Base-by-base conservation (phyloP, 2,113 vertebrate genomes). In the Andinoacara biseriatus region DNA sequence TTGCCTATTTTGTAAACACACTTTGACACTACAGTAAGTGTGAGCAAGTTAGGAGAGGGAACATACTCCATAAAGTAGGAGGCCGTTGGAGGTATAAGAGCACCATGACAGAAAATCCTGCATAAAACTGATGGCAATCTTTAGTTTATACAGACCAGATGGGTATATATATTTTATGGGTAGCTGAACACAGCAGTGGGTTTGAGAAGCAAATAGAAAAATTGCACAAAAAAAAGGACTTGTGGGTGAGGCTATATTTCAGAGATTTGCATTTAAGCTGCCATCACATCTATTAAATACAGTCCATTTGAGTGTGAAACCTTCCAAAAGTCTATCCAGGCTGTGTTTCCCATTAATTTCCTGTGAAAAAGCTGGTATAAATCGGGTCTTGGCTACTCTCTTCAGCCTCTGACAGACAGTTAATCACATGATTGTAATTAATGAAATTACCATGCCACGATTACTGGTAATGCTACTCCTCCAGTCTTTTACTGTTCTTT, bases 341-440 rank as follows among this genome's bases (percentile, higher is more conserved):
- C 38, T 57, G 17, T 26, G 7, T 54, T 56, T 54, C 56, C 26
- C 35, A 46, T 82, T 85, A 13, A 74, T 78, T 75, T 76, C 29
- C 17, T n/a, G 10, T 31, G 38, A 52, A 79, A 87, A 86, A 58
- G 46, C 43, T 49, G 78, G 83, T 82, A n/a, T 3, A 79, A 61
- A 82, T 84, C 33, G 76, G 59, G 60, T 79, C 76, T 74, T 78
- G 83, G 59, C 81, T 80, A 84, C 52, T 18, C 58, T 72, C 46
- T 29, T 31, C 20, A 35, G 58, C n/a, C 59, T 22, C 74, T 43
- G 60, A 57, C 63, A 69, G 65, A 82, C 69, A 79, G 49, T 89
- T 87, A 88, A 90, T 87, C 83, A 78, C 80, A 74, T 74, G 43
- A 76, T 65, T 59, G 59, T 82, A 86, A 86, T 88, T 90, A 87